phyloP scores from a whole-genome alignment of 2,113 vertebrate species.

The Ploceus nigricollis region DNA sequence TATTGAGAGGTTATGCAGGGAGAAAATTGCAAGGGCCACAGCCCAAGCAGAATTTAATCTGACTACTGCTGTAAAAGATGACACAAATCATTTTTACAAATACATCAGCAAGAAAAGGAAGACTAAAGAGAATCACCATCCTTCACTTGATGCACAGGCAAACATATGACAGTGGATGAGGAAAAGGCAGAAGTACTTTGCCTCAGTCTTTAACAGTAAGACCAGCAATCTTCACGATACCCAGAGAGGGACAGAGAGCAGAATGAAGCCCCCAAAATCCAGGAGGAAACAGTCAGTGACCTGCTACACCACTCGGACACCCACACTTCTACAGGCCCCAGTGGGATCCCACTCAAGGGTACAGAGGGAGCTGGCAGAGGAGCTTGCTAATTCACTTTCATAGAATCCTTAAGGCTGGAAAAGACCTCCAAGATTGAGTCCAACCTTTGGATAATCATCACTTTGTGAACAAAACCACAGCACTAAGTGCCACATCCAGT shows the following conservation, averaged over 20 bases:
- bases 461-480: not conserved
- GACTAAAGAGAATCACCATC: not conserved
- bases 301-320: not conserved
- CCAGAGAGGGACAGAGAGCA: not conserved
- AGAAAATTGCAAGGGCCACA: not conserved
- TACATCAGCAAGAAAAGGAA: not conserved
- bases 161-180: not conserved
- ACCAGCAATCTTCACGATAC: not conserved
- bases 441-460: not conserved
- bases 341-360: not conserved
- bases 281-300: not conserved
- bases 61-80: not conserved
- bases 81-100: not conserved
- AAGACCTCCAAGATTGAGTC: not conserved
- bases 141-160: not conserved
- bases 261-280: not conserved
- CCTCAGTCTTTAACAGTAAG: not conserved
- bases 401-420: not conserved
- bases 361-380: not conserved
- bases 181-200: not conserved
- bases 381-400: not conserved
- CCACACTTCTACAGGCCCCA: not conserved
- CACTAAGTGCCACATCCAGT: not conserved
- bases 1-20: fast-evolving
- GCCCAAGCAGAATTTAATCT: not conserved